phyloP scores from a whole-genome alignment of 2,113 vertebrate species.

The Ophiodon elongatus region DNA sequence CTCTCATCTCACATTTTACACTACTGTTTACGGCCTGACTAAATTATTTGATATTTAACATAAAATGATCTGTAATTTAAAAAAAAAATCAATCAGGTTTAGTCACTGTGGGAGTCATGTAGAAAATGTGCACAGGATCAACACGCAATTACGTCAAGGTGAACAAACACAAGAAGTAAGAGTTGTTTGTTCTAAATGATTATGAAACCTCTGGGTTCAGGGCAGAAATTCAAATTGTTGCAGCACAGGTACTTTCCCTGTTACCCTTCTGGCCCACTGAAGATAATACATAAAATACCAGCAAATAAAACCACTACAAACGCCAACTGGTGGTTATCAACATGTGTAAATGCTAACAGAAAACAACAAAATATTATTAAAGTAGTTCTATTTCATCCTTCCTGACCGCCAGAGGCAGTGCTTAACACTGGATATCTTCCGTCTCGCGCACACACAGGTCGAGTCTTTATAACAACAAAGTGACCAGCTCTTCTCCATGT shows the following conservation, averaged over 20 bases:
- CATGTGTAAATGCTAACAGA: not conserved
- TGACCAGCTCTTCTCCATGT: too few species aligned
- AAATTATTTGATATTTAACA: not conserved
- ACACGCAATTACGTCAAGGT: not conserved
- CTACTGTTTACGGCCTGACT: not conserved
- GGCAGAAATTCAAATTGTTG: slow-evolving; percentile 56
- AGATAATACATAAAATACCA: slow-evolving; percentile 36
- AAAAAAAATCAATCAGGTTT: not conserved
- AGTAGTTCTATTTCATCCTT: not conserved
- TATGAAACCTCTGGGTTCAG: slow-evolving; percentile 49
- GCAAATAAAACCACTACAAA: not conserved
- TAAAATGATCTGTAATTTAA: not conserved
- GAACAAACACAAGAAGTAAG: not conserved
- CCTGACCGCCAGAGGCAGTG: too few species aligned
- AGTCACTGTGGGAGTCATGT: not conserved
- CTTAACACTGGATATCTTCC: too few species aligned
- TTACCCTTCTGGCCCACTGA: not conserved
- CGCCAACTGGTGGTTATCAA: not conserved
- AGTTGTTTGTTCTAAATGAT: slow-evolving; percentile 28
- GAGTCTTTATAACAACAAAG: too few species aligned
- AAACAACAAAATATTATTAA: not conserved
- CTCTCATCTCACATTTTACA: not conserved
- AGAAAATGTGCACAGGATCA: not conserved
- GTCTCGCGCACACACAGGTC: too few species aligned
- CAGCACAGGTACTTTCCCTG: slow-evolving; percentile 61